phyloP scores from a whole-genome alignment of 1,140 invertebrate species.

The Caenorhabditis tropicalis region DNA sequence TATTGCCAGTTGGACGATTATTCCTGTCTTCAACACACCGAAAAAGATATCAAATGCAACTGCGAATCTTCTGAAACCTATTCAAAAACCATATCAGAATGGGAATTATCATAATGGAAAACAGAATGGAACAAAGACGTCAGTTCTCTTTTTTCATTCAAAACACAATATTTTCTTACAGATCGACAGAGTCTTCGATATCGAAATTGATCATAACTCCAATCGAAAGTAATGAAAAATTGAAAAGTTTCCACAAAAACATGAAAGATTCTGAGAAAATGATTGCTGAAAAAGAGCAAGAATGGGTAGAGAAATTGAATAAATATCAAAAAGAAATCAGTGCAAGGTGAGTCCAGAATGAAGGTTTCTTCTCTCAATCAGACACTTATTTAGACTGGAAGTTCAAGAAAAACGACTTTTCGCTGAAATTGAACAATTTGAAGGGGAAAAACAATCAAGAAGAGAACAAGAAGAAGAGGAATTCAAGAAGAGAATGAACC shows the following conservation, averaged over 20 bases:
- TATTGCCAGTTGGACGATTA: neutral
- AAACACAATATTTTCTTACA: neutral
- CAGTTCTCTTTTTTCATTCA: neutral
- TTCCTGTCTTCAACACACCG: neutral
- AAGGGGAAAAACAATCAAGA: neutral
- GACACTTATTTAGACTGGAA: neutral
- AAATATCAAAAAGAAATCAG: conserved; percentile 4
- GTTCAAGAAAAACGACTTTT: conserved; percentile 3
- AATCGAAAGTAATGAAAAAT: neutral
- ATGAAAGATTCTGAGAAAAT: neutral
- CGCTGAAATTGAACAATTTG: neutral
- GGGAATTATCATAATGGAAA: neutral
- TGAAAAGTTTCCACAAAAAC: neutral
- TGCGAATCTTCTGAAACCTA: neutral
- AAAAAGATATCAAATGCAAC: neutral
- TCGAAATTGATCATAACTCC: neutral
- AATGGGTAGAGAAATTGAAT: neutral
- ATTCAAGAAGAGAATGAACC: neutral
- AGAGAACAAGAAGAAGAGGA: neutral
- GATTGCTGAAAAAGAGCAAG: neutral
- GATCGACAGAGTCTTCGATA: neutral
- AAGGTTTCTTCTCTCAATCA: too few relatives aligned
- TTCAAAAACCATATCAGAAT: neutral
- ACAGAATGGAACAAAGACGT: neutral
- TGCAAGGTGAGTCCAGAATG: neutral